Percentiles rank a stretch among this genome's conserved stretches.
These are phyloP conservation scores for Trachelus stipa DNA, from an alignment of 2,888 invertebrate genomes.

Conservation along the genomic window DNA sequence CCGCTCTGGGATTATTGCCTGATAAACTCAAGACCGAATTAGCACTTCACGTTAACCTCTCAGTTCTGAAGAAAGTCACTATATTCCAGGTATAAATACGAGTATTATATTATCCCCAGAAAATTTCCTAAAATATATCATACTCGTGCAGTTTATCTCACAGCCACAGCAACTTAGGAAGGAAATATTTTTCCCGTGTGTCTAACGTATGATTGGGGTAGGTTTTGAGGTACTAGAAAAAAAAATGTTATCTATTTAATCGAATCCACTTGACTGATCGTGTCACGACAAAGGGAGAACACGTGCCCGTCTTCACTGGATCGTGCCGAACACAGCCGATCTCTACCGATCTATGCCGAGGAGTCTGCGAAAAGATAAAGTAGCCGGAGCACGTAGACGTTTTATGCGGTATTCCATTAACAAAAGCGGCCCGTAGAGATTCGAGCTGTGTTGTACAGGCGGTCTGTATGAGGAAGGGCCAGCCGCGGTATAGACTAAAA, in stretches of 20 bases:
- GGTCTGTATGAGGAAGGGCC: neutral
- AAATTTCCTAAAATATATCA: neutral
- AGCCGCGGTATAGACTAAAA: neutral
- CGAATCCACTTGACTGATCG: neutral
- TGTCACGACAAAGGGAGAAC: neutral
- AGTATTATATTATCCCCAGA: neutral
- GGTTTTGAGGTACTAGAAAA: neutral
- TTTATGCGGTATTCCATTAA: neutral
- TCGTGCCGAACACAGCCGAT: neutral
- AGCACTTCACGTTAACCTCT: conserved; percentile 94
- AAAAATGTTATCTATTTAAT: neutral
- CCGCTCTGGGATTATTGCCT: conserved; percentile 90
- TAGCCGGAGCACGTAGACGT: neutral
- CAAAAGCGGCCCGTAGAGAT: neutral
- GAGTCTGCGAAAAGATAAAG: neutral
- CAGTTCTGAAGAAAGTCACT: conserved; percentile 91
- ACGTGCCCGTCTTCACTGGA: neutral
- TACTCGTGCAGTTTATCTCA: neutral
- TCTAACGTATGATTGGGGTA: neutral
- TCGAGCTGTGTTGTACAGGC: neutral
- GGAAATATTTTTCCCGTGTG: neutral
- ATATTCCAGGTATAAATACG: conserved; percentile 78
- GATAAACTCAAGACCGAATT: conserved; percentile 97
- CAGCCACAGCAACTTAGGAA: neutral
- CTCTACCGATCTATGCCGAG: neutral